Evolutionary conservation across 2,113 vertebrate species (phyloP).

Genomic region (Spea bombifrons): DNA sequence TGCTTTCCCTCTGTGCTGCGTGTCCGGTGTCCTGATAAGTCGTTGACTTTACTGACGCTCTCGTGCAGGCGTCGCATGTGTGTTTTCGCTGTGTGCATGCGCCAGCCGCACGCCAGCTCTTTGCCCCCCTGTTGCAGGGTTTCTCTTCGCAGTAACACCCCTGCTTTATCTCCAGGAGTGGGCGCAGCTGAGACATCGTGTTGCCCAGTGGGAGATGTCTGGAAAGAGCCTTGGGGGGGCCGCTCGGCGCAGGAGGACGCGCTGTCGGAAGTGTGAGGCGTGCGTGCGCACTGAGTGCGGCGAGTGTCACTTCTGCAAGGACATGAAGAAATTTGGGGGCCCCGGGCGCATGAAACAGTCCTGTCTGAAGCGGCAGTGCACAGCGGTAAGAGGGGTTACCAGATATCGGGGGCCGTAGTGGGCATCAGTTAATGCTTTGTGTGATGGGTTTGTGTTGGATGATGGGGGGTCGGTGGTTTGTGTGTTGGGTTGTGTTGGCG

Average conservation of each 20-base stretch:
- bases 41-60: too few relatives aligned
- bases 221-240: constrained; percentile 75
- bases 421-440: too few relatives aligned
- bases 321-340: constrained; percentile 94
- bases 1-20: too few relatives aligned
- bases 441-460: too few relatives aligned
- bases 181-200: constrained; percentile 66
- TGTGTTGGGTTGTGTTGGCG: too few relatives aligned
- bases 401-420: too few relatives aligned
- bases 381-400: constrained; percentile 70
- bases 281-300: constrained; percentile 88
- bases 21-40: too few relatives aligned
- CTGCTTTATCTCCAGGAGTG: constrained; percentile 57
- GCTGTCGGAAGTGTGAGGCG: constrained; percentile 89
- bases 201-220: constrained; percentile 81
- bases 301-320: constrained; percentile 92
- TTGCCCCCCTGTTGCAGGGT: too few relatives aligned
- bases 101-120: too few relatives aligned
- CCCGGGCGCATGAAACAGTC: constrained; percentile 94
- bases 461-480: too few relatives aligned
- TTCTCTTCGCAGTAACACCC: neutral
- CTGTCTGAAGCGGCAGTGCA: constrained; percentile 87
- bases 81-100: too few relatives aligned
- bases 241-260: constrained; percentile 83
- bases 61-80: too few relatives aligned